These are phyloP conservation scores for Thumatha senex DNA, from an alignment of 2,888 invertebrate genomes.

Conservation along the genomic window DNA sequence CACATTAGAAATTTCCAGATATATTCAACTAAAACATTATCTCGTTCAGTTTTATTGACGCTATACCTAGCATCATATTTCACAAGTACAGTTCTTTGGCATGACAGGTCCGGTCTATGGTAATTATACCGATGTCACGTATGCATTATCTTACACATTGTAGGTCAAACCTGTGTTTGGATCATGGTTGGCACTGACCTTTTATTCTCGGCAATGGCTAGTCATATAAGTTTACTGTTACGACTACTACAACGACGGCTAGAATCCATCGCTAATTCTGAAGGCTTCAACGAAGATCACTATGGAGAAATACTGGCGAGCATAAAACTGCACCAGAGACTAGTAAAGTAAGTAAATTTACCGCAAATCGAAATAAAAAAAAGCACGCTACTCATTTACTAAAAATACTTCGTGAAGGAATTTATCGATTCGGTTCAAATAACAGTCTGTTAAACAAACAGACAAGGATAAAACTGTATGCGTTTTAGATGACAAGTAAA, in stretches of 20 bases:
- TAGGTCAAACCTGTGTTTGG: constrained; percentile 73
- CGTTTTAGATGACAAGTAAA: too few species aligned
- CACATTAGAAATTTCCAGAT: too few species aligned
- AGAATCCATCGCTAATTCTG: constrained; percentile 45
- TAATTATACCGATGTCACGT: constrained; percentile 4
- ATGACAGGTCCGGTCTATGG: too few species aligned
- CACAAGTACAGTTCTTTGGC: not conserved
- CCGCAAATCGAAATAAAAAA: not conserved
- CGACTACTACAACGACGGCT: constrained; percentile 62
- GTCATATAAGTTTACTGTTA: constrained; percentile 68
- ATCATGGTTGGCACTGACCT: constrained; percentile 72
- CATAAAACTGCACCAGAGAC: constrained; percentile 70
- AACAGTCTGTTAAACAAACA: too few species aligned
- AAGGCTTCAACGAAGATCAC: constrained; percentile 51
- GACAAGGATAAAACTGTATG: too few species aligned
- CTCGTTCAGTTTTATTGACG: too few species aligned
- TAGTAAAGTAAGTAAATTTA: constrained; percentile 56
- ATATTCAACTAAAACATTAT: too few species aligned
- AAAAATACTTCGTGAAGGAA: too few species aligned
- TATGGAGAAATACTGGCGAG: constrained; percentile 60
- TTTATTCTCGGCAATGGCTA: constrained; percentile 71
- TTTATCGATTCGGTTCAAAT: too few species aligned
- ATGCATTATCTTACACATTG: constrained; percentile 2
- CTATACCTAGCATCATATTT: too few species aligned
- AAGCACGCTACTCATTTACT: too few species aligned